Evolutionary conservation across 35 echinoderm and acorn worm genomes (phyloP).

Genomic region (Apostichopus parvimensis): DNA sequence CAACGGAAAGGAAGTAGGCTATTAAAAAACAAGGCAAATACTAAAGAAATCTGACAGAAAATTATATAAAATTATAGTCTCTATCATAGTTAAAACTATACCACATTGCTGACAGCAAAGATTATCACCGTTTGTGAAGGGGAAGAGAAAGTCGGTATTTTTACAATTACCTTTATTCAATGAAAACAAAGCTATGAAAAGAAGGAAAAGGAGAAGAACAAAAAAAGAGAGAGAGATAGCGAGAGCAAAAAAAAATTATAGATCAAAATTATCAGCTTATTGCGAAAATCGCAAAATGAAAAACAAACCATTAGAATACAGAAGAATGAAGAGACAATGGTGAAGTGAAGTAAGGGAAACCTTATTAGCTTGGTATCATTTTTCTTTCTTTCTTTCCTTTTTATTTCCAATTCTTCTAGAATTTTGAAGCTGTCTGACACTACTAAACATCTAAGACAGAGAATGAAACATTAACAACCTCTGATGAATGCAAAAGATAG

Average conservation of each 20-base stretch:
- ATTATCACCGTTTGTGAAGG: neutral
- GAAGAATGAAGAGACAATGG: constrained; percentile 14
- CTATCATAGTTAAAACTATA: neutral
- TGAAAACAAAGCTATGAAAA: neutral
- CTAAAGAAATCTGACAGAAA: neutral
- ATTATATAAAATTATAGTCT: neutral
- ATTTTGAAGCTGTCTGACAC: neutral
- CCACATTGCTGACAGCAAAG: neutral
- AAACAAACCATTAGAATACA: neutral
- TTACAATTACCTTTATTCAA: too few relatives aligned
- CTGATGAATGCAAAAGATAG: neutral
- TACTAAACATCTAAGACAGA: neutral
- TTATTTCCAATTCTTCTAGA: neutral
- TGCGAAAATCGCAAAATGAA: neutral
- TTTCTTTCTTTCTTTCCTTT: neutral
- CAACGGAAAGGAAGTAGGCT: constrained; percentile 12
- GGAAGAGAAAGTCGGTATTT: neutral
- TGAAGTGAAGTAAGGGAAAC: constrained; percentile 7
- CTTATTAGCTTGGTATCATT: too few relatives aligned
- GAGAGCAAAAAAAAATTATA: neutral
- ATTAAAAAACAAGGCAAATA: neutral
- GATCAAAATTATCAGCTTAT: constrained; percentile 1
- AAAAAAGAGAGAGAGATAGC: neutral
- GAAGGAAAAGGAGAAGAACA: neutral
- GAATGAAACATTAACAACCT: neutral